Conservation (phyloP, 2,888 invertebrate genomes). For the Tipula unca region DNA sequence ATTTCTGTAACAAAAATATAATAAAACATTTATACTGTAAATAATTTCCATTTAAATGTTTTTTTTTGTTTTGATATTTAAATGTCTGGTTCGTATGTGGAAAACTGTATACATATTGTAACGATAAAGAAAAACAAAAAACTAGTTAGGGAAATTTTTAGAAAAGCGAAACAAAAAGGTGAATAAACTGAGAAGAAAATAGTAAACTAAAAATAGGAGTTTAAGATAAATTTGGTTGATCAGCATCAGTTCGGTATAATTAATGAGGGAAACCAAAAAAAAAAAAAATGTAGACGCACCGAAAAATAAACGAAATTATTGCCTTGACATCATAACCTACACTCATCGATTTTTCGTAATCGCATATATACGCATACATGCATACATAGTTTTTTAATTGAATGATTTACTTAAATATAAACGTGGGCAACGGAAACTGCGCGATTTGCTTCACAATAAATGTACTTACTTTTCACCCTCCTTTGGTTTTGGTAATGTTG, state of each 20-base stretch:
- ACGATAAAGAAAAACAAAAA: neutral
- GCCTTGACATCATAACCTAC: slow-evolving; percentile 2
- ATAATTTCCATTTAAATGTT: neutral
- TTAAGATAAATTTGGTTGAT: neutral
- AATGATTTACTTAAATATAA: neutral
- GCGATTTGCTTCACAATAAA: neutral
- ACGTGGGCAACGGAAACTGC: neutral
- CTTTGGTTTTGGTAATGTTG: slow-evolving; percentile 23
- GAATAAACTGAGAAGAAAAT: neutral
- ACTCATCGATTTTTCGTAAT: slow-evolving; percentile 15
- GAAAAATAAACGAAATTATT: neutral
- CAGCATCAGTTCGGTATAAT: neutral
- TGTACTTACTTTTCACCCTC: slow-evolving; percentile 27
- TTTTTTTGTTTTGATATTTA: neutral
- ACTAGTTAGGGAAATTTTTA: neutral
- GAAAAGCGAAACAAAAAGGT: neutral
- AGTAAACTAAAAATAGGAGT: neutral
- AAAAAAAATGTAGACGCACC: neutral
- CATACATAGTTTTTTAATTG: neutral
- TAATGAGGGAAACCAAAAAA: neutral
- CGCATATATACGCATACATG: no score
- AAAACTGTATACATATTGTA: neutral
- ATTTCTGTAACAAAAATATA: neutral
- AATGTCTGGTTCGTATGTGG: neutral
- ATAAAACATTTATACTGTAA: neutral